Evolutionary conservation across 2,888 invertebrate genomes (phyloP).

Genomic region (Chymomyza caudatula): DNA sequence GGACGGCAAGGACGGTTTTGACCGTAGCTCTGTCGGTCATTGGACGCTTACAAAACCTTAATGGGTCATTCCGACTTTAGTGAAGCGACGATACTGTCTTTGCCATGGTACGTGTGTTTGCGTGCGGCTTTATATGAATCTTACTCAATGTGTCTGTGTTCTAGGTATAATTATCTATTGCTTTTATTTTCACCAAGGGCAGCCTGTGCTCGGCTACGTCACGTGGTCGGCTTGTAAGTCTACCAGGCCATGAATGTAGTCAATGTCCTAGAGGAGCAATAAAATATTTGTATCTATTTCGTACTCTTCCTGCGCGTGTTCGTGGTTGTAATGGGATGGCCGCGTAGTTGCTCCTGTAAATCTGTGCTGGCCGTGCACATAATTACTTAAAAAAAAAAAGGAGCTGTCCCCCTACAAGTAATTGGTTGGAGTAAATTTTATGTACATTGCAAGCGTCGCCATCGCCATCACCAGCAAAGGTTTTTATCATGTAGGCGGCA

Average conservation of each 20-base stretch:
- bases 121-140: not conserved
- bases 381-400: slow-evolving; percentile 66
- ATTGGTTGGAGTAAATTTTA: slow-evolving; percentile 37
- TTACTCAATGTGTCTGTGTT: slow-evolving; percentile 19
- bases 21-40: slow-evolving; percentile 12
- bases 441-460: slow-evolving; percentile 28
- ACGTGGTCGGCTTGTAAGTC: slow-evolving; percentile 16
- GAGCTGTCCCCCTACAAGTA: slow-evolving; percentile 18
- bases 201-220: slow-evolving; percentile 2
- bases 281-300: slow-evolving; percentile 70
- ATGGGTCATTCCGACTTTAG: slow-evolving; percentile 51
- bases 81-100: not conserved
- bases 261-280: slow-evolving; percentile 70
- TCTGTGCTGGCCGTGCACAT: slow-evolving; percentile 48
- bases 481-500: slow-evolving; percentile 71
- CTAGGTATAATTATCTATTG: slow-evolving; percentile 64
- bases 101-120: not conserved
- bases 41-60: slow-evolving; percentile 56
- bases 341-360: slow-evolving; percentile 47
- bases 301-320: slow-evolving; percentile 24
- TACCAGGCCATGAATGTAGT: not conserved
- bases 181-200: slow-evolving; percentile 57
- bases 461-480: slow-evolving; percentile 45
- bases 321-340: not conserved
- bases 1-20: not conserved